Conservation (phyloP, 2,113 vertebrate genomes). For the Heterotis niloticus region DNA sequence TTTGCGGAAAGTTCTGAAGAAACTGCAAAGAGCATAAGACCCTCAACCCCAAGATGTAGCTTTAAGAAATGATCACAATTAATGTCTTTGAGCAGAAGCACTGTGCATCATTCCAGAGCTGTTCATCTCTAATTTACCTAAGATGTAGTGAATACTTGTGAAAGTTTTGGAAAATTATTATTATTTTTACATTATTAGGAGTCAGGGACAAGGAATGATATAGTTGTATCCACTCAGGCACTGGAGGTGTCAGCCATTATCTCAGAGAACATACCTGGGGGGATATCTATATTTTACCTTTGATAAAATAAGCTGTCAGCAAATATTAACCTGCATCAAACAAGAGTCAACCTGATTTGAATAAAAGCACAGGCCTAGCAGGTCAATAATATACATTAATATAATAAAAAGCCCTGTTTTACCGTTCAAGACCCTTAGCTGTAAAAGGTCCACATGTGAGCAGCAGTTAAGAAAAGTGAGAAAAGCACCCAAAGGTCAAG, state of each 20-base stretch:
- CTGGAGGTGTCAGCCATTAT: too few relatives aligned
- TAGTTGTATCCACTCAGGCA: background rate
- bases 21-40: background rate
- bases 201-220: background rate
- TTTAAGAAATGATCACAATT: background rate
- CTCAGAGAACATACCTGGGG: too few relatives aligned
- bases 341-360: background rate
- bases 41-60: background rate
- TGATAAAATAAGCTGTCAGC: too few relatives aligned
- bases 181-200: background rate
- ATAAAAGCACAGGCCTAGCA: background rate
- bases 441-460: background rate
- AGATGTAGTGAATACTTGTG: background rate
- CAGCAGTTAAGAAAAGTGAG: background rate
- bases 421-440: background rate
- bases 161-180: background rate
- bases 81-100: background rate
- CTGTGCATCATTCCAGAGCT: background rate
- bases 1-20: slow-evolving; percentile 6
- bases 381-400: background rate
- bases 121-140: background rate
- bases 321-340: too few relatives aligned
- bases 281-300: too few relatives aligned
- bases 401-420: background rate
- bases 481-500: background rate